Conservation (phyloP, 2,888 invertebrate species). For the Chrysopilus asiliformis region DNA sequence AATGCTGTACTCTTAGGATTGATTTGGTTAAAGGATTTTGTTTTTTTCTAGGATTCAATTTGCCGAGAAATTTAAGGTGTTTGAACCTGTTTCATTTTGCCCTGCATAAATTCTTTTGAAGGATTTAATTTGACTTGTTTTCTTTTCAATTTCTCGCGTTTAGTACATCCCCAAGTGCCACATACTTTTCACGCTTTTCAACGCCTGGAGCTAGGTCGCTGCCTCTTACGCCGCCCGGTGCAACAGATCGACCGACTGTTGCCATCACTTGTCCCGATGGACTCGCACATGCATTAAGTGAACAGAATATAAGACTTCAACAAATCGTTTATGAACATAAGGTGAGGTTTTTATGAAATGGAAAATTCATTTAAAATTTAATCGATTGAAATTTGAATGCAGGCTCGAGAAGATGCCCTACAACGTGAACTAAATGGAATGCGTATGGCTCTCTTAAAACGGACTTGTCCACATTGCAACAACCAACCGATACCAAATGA, state of each 20-base stretch:
- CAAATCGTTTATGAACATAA: slow-evolving; percentile 71
- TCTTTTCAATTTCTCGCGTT: slow-evolving; percentile 2
- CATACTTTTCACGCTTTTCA: slow-evolving; percentile 27
- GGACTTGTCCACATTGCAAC: slow-evolving; percentile 47
- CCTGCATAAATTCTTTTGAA: too few species aligned
- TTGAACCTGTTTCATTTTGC: too few species aligned
- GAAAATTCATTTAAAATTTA: neutral
- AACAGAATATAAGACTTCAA: slow-evolving; percentile 48
- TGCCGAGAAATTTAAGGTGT: too few species aligned
- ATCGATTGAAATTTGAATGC: slow-evolving; percentile 12
- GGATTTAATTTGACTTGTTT: slow-evolving; percentile 1
- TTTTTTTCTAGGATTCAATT: neutral
- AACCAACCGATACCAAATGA: slow-evolving; percentile 37
- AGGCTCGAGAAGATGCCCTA: slow-evolving; percentile 66
- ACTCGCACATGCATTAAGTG: slow-evolving; percentile 34
- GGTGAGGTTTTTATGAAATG: slow-evolving; percentile 39
- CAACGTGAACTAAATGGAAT: slow-evolving; percentile 65
- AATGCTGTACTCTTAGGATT: too few species aligned
- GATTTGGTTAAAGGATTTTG: too few species aligned
- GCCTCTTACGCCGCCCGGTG: slow-evolving; percentile 42
- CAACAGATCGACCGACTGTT: slow-evolving; percentile 31
- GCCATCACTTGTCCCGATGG: slow-evolving; percentile 35
- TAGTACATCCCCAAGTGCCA: slow-evolving; percentile 18
- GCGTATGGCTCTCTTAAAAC: slow-evolving; percentile 52
- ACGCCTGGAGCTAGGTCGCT: slow-evolving; percentile 28